A percentile compares a stretch with the other conserved stretches of the same genome.
Evolutionary conservation across 2,888 invertebrate species (phyloP).

Genomic region (Timema cristinae): DNA sequence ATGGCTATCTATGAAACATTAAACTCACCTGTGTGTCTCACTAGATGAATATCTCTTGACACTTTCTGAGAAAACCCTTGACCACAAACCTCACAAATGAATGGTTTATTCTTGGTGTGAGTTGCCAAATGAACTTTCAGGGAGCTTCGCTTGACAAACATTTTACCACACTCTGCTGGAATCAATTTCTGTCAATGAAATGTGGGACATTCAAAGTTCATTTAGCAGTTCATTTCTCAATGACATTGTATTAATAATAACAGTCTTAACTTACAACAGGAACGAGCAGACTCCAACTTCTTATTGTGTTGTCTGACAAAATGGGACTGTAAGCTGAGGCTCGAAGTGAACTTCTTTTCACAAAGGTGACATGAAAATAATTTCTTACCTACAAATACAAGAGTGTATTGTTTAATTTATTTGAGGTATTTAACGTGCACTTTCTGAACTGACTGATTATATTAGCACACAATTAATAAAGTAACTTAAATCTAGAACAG

Average conservation of each 20-base stretch:
- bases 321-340: slow-evolving; percentile 21
- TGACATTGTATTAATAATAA: no score
- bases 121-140: slow-evolving; percentile 21
- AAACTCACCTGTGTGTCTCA: slow-evolving; percentile 22
- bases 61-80: slow-evolving; percentile 24
- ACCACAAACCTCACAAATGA: slow-evolving; percentile 21
- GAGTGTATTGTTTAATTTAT: no score
- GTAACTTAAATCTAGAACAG: no score
- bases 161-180: slow-evolving; percentile 22
- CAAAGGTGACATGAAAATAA: neutral
- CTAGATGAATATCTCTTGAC: slow-evolving; percentile 22
- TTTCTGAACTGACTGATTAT: no score
- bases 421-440: no score
- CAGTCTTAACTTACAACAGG: slow-evolving; percentile 22
- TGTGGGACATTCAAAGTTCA: no score
- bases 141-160: slow-evolving; percentile 21
- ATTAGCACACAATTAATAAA: no score
- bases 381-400: no score
- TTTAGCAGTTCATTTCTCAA: no score
- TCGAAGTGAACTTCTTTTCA: slow-evolving; percentile 22
- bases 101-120: slow-evolving; percentile 22
- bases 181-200: neutral
- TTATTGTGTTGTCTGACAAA: slow-evolving; percentile 22
- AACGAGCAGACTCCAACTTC: slow-evolving; percentile 22
- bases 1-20: no score